Evolutionary conservation across 1,140 invertebrate genomes (phyloP).

Genomic region (Bacillus rossius): DNA sequence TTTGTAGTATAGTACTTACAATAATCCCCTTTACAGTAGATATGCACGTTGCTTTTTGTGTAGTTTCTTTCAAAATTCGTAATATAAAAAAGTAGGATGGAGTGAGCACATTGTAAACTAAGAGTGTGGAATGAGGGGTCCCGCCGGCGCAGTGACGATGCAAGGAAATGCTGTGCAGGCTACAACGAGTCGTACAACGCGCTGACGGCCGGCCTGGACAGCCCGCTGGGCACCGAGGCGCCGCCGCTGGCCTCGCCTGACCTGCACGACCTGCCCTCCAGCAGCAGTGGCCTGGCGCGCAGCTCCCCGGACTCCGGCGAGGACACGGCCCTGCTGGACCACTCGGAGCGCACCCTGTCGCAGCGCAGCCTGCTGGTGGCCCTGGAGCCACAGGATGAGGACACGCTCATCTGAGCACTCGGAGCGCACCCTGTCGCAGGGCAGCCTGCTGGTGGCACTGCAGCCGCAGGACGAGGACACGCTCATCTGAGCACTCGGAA

Average conservation of each 20-base stretch:
- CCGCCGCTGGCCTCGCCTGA: slow-evolving; percentile 57
- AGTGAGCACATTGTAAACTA: neutral
- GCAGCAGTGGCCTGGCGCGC: slow-evolving; percentile 52
- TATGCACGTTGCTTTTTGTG: neutral
- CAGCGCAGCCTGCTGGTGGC: too few species aligned
- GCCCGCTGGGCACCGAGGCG: slow-evolving; percentile 44
- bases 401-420: too few species aligned
- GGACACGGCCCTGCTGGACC: slow-evolving; percentile 7
- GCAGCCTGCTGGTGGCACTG: slow-evolving; percentile 13
- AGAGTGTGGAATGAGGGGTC: neutral
- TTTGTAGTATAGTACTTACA: too few species aligned
- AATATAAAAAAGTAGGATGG: neutral
- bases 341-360: too few species aligned
- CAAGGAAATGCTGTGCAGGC: slow-evolving; percentile 72
- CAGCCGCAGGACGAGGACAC: too few species aligned
- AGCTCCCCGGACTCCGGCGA: slow-evolving; percentile 49
- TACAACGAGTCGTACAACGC: slow-evolving; percentile 58
- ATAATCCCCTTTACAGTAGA: neutral
- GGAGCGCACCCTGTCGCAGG: too few species aligned
- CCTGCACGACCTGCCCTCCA: slow-evolving; percentile 50
- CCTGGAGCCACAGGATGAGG: too few species aligned
- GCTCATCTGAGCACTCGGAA: too few species aligned
- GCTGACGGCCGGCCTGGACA: slow-evolving; percentile 26
- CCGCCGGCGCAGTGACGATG: neutral
- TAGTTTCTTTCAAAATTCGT: neutral